These are phyloP conservation scores for Balearica regulorum DNA, from an alignment of 2,797 vertebrate genomes.

Conservation along the genomic window DNA sequence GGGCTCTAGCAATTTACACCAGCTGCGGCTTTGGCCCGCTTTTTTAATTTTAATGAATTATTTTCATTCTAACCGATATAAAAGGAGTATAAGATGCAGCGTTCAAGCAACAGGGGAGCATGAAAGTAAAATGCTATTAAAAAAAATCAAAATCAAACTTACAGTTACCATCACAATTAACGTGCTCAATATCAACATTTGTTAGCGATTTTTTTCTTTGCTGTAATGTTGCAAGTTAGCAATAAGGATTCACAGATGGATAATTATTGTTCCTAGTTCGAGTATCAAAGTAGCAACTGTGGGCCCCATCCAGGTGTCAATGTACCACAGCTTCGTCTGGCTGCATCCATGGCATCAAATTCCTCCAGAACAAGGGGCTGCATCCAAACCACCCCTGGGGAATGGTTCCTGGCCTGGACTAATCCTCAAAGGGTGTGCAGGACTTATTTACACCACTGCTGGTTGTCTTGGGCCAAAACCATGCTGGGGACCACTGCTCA, in stretches of 20 bases:
- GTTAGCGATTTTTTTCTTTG: neutral
- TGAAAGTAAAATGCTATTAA: neutral
- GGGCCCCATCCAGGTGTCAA: neutral
- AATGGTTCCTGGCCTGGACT: neutral
- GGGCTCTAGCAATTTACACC: constrained; percentile 47
- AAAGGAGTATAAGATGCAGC: neutral
- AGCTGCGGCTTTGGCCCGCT: constrained; percentile 45
- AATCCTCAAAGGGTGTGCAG: neutral
- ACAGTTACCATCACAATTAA: neutral
- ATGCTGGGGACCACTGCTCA: neutral
- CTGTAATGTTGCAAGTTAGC: neutral
- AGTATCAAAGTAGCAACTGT: neutral
- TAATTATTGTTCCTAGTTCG: neutral
- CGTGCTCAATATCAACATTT: neutral
- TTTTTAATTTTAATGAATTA: constrained; percentile 60
- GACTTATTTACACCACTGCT: neutral
- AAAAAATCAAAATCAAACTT: neutral
- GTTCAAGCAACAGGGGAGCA: neutral
- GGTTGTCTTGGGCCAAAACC: neutral
- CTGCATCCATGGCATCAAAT: neutral
- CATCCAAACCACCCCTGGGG: neutral
- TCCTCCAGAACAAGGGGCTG: neutral
- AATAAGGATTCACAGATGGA: neutral
- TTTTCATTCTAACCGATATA: neutral
- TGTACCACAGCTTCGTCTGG: neutral